Evolutionary conservation across 2,797 vertebrate genomes (phyloP), one percentile per base, ranked within the genome.

Genomic region (Acropternis orthonyx): DNA sequence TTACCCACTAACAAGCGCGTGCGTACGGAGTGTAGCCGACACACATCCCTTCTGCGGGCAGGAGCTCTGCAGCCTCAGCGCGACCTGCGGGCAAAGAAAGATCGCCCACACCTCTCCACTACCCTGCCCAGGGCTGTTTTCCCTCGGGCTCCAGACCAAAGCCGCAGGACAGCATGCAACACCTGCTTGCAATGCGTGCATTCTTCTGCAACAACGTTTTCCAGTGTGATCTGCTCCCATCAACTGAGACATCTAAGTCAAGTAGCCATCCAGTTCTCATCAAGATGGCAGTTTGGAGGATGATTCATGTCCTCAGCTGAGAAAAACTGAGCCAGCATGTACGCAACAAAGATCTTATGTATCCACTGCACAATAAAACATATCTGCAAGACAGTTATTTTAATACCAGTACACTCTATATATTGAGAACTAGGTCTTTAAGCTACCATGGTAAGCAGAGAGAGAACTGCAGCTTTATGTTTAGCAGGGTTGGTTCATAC

Each of bases 291-390:
- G 52, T 81, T 92, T 63, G 55, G 69, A 88, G 73, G 37, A 72
- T 62, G 22, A 89, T 87, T 92, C 92, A 43, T 52, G 37, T 68
- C 69, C 36, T 83, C 89, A 65, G 52, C 75, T 89, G 76, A 85
- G 87, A 89, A 96, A 92, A 96, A 96, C 76, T 72, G 83, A 97
- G 87, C 92, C 78, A 93, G 92, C 83, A 68, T 41, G 61, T 66
- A 68, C 0, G 7, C 89, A 94, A 68, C 91, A 89, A 80, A 91
- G 94, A 74, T 85, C 88, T 82, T 14, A 2, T 48, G 73, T 61
- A 80, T 48, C 76, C 73, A 58, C 24, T 6, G 19, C 67, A 80
- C 88, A 78, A 77, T 86, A 77, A 90, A 93, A 73, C 49, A 66
- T 52, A 87, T n/a, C 75, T 95, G 84, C 77, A 51, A 71, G 93